phyloP scores from a whole-genome alignment of 2,888 invertebrate species.

The Alviniconcha strummeri region DNA sequence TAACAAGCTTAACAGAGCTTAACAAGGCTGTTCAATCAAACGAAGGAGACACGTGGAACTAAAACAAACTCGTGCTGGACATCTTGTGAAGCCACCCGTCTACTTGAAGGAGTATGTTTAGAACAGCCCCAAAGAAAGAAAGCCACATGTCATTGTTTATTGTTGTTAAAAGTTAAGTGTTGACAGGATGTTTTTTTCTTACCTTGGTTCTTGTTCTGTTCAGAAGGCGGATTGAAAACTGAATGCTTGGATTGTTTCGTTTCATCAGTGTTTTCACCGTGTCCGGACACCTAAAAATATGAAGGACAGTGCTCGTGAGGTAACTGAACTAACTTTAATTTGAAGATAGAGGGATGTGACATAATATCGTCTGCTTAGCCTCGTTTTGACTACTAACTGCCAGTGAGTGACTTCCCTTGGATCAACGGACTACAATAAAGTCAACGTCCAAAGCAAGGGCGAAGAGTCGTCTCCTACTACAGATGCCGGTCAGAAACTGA shows the following conservation, averaged over 20 bases:
- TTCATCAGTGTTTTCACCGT: not conserved
- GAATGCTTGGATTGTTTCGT: not conserved
- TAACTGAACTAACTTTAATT: not conserved
- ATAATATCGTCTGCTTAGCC: not conserved
- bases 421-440: too few relatives aligned
- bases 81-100: not conserved
- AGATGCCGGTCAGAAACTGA: too few relatives aligned
- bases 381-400: too few relatives aligned
- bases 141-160: not conserved
- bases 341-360: not conserved
- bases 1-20: not conserved
- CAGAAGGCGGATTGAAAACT: not conserved
- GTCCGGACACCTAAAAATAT: not conserved
- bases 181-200: not conserved
- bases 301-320: too few relatives aligned
- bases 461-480: too few relatives aligned
- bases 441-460: too few relatives aligned
- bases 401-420: too few relatives aligned
- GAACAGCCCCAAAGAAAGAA: not conserved
- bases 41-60: not conserved
- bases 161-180: not conserved
- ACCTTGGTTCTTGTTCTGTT: not conserved
- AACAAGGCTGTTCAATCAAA: not conserved
- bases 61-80: not conserved
- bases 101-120: conserved; percentile 7